These are phyloP conservation scores for Candidula unifasciata DNA, from an alignment of 2,888 invertebrate genomes.

Conservation along the genomic window DNA sequence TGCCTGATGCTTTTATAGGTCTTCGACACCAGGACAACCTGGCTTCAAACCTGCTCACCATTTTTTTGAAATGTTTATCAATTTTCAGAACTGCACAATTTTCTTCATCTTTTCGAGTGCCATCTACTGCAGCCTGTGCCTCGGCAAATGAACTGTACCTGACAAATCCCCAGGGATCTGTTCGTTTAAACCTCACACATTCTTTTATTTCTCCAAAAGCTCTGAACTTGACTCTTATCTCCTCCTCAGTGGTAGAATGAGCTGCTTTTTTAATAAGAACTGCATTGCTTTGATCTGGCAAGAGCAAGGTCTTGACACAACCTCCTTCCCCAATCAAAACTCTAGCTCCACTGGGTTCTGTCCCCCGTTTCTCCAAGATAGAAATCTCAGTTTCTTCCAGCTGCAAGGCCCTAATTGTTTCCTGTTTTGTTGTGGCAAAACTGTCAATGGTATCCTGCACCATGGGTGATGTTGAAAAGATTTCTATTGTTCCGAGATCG, in stretches of 20 bases:
- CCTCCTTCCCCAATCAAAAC: conserved; percentile 63
- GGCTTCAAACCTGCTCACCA: conserved; percentile 56
- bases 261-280: conserved; percentile 56
- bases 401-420: conserved; percentile 47
- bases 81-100: conserved; percentile 55
- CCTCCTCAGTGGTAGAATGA: conserved; percentile 44
- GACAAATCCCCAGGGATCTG: conserved; percentile 63
- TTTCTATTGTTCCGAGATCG: conserved; percentile 58
- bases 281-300: conserved; percentile 63
- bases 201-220: conserved; percentile 58
- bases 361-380: conserved; percentile 45
- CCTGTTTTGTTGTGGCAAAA: conserved; percentile 23
- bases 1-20: conserved; percentile 55
- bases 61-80: conserved; percentile 34
- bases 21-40: conserved; percentile 64
- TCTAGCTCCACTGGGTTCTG: conserved; percentile 53
- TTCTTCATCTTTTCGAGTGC: conserved; percentile 53
- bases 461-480: conserved; percentile 56
- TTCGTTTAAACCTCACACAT: conserved; percentile 50
- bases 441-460: neutral
- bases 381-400: conserved; percentile 55
- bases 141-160: conserved; percentile 54
- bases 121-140: conserved; percentile 53
- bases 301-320: conserved; percentile 58
- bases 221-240: conserved; percentile 54